These are phyloP conservation scores for Ichneumoninae sp. DNA, from an alignment of 2,888 invertebrate genomes.

Conservation along the genomic window DNA sequence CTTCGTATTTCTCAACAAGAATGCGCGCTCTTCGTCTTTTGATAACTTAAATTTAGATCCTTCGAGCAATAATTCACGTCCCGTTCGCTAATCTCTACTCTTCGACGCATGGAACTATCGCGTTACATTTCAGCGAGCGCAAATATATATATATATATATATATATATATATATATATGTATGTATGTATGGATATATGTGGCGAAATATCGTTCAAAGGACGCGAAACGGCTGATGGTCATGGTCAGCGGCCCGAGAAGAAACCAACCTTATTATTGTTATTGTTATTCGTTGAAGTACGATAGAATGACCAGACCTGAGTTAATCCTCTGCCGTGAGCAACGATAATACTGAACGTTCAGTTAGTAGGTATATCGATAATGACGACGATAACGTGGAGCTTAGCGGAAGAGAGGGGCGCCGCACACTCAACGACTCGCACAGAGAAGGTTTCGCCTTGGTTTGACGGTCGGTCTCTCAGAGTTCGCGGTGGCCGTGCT, in stretches of 20 bases:
- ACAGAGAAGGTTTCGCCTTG: neutral
- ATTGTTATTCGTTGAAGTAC: neutral
- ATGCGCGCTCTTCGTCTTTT: slow-evolving; percentile 19
- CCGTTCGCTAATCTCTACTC: neutral
- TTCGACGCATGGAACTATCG: slow-evolving; percentile 14
- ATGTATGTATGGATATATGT: neutral
- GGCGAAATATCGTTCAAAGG: neutral
- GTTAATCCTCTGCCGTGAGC: neutral
- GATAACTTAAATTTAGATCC: slow-evolving; percentile 49
- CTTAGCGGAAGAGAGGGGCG: neutral
- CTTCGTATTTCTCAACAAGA: neutral
- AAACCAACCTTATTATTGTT: neutral
- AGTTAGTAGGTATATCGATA: slow-evolving; percentile 4
- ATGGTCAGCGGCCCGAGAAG: neutral
- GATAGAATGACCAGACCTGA: neutral
- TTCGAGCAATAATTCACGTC: slow-evolving; percentile 24
- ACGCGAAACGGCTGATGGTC: neutral
- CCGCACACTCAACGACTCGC: neutral
- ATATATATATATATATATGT: neutral
- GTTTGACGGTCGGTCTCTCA: slow-evolving; percentile 14
- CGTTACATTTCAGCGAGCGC: slow-evolving; percentile 10
- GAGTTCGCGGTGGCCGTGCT: neutral
- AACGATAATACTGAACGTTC: slow-evolving; percentile 24
- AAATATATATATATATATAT: neutral
- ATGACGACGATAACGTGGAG: slow-evolving; percentile 10